These are phyloP conservation scores for Leuciscus waleckii DNA, from an alignment of 2,797 vertebrate genomes.

Conservation along the genomic window DNA sequence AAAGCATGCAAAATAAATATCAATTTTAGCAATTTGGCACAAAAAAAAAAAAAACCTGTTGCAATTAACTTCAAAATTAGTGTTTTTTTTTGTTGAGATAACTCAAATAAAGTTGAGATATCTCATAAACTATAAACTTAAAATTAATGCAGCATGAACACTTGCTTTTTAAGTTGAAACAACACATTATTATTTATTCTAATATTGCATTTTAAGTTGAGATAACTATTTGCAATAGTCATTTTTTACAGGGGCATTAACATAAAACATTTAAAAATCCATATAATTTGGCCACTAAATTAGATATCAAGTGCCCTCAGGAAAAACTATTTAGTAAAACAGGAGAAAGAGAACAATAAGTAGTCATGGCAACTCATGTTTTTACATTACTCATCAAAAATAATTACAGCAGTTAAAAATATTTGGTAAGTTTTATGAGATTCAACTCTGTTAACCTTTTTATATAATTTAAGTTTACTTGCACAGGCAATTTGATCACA, in stretches of 20 bases:
- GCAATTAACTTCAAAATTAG: not conserved
- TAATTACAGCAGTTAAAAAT: no score
- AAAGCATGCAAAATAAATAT: not conserved
- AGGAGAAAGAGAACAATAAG: not conserved
- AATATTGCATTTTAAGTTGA: not conserved
- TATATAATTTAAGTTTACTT: not conserved
- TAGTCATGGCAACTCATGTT: not conserved
- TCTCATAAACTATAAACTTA: no score
- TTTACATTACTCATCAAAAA: not conserved
- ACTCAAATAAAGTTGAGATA: not conserved
- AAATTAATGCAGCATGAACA: not conserved
- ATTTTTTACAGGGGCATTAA: not conserved
- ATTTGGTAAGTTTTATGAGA: not conserved
- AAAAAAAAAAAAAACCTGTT: not conserved
- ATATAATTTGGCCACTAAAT: not conserved
- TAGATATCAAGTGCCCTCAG: not conserved
- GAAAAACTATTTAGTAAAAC: not conserved
- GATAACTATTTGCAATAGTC: not conserved
- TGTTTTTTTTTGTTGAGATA: not conserved
- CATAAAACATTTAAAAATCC: not conserved
- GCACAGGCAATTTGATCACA: not conserved
- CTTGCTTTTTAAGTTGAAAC: not conserved
- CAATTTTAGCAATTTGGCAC: not conserved
- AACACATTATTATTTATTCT: not conserved
- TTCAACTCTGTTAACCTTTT: not conserved